phyloP scores from a whole-genome alignment of 1,140 invertebrate genomes.

The Nilaparvata lugens region DNA sequence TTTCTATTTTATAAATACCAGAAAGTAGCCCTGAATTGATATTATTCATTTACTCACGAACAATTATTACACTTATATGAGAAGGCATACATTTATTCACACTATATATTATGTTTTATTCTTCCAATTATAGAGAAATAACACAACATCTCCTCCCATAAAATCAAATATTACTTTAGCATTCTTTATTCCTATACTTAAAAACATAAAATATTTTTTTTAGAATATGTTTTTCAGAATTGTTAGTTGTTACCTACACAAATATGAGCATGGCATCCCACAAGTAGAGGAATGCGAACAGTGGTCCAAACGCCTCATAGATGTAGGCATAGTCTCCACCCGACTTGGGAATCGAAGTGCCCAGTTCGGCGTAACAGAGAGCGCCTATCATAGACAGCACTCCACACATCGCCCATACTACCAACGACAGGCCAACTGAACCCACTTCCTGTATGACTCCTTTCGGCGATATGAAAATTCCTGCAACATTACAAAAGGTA shows the following conservation, averaged over 20 bases:
- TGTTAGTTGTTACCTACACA: conserved; percentile 54
- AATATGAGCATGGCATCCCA: conserved; percentile 81
- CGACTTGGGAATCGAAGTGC: conserved; percentile 69
- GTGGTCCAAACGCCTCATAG: conserved; percentile 78
- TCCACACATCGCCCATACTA: conserved; percentile 86
- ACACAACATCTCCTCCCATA: too few species aligned
- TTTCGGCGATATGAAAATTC: conserved; percentile 92
- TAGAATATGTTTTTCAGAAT: too few species aligned
- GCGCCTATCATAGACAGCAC: conserved; percentile 80
- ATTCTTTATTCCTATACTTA: too few species aligned
- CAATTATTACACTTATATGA: too few species aligned
- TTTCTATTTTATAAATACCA: too few species aligned
- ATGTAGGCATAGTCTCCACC: conserved; percentile 93
- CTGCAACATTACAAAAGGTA: conserved; percentile 30
- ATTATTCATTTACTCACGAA: too few species aligned
- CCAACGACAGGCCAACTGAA: conserved; percentile 73
- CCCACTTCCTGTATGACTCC: conserved; percentile 83
- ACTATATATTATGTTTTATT: too few species aligned
- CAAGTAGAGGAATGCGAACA: conserved; percentile 88
- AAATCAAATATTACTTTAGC: too few species aligned
- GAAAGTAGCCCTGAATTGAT: too few species aligned
- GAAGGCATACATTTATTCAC: too few species aligned
- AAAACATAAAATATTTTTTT: too few species aligned
- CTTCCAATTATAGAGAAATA: too few species aligned
- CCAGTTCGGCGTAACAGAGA: conserved; percentile 91